Conservation (phyloP, 2,888 invertebrate species). For the Volucella bombylans region DNA sequence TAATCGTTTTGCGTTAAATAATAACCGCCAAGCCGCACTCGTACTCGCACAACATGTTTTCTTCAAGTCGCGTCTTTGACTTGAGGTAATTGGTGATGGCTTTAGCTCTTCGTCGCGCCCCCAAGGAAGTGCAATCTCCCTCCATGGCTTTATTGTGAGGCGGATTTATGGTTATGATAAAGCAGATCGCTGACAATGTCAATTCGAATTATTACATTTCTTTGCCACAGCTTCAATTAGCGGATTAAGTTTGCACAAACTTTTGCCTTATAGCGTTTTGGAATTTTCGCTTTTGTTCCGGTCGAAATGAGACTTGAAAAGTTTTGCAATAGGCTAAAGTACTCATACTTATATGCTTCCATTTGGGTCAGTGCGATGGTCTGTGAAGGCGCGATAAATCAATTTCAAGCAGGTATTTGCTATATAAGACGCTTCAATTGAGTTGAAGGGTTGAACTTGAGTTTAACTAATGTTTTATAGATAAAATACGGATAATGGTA, state of each 20-base stretch:
- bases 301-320: not conserved
- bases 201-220: not conserved
- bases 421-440: too few species aligned
- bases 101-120: slow-evolving; percentile 15
- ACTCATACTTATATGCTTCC: too few species aligned
- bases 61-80: slow-evolving; percentile 4
- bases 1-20: slow-evolving; percentile 35
- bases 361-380: too few species aligned
- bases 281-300: slow-evolving; percentile 2
- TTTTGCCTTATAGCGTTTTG: not conserved
- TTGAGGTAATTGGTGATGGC: slow-evolving; percentile 7
- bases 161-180: slow-evolving; percentile 9
- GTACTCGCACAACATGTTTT: slow-evolving; percentile 10
- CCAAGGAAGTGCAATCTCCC: slow-evolving; percentile 32
- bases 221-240: slow-evolving; percentile 10
- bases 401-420: too few species aligned
- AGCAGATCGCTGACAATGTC: not conserved
- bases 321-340: slow-evolving; percentile 3
- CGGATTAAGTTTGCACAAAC: not conserved
- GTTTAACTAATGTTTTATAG: too few species aligned
- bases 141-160: slow-evolving; percentile 10
- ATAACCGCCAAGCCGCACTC: slow-evolving; percentile 6
- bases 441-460: too few species aligned
- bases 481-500: too few species aligned
- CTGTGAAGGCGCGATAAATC: too few species aligned